Conservation (phyloP, 1,140 invertebrate species). For the Sarcophaga peregrina region DNA sequence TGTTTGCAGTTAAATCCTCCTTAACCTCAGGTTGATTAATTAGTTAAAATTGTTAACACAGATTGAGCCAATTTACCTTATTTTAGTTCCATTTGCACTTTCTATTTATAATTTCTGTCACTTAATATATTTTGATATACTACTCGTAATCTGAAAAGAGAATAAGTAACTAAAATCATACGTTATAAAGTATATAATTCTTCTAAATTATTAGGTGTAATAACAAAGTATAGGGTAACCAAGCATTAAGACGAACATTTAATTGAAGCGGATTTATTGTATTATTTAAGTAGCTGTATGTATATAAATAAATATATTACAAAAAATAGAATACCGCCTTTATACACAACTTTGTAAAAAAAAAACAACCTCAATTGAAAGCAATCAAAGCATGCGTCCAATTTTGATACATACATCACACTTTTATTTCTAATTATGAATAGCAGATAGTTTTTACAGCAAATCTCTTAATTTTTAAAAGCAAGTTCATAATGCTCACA, state of each 20-base stretch:
- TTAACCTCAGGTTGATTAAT: background rate
- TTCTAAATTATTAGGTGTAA: background rate
- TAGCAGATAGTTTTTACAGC: too few relatives aligned
- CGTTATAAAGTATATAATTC: too few relatives aligned
- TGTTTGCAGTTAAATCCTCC: background rate
- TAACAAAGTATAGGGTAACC: background rate
- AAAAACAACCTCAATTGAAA: background rate
- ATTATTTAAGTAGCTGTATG: background rate
- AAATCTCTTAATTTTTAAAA: too few relatives aligned
- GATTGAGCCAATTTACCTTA: background rate
- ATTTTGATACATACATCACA: constrained; percentile 1
- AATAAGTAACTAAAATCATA: too few relatives aligned
- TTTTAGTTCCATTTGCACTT: too few relatives aligned
- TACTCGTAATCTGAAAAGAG: too few relatives aligned
- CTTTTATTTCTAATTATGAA: too few relatives aligned
- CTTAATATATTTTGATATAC: too few relatives aligned
- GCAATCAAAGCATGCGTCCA: constrained; percentile 15
- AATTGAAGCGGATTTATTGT: background rate
- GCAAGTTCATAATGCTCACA: too few relatives aligned
- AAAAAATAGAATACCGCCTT: background rate
- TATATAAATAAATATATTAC: background rate
- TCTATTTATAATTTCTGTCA: background rate
- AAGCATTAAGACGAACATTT: background rate
- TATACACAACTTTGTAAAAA: background rate
- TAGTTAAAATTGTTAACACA: background rate